Conservation (phyloP, 2,888 invertebrate genomes). For the Drosophila nr. perissopoda region DNA sequence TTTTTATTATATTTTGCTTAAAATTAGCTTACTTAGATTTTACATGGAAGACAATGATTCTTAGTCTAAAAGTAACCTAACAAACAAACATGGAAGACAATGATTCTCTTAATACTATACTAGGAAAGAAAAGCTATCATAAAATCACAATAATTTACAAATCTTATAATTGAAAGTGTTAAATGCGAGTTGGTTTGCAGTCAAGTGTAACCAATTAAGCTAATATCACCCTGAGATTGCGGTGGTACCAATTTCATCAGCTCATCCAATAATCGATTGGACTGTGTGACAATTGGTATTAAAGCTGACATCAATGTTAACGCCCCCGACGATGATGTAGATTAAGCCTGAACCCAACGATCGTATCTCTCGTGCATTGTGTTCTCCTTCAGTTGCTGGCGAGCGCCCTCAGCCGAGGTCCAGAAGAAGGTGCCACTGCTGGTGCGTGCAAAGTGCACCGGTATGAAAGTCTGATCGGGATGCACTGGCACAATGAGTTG, state of each 20-base stretch:
- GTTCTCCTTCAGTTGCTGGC: slow-evolving; percentile 53
- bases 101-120: slow-evolving; percentile 70
- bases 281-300: slow-evolving; percentile 67
- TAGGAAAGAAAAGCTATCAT: slow-evolving; percentile 52
- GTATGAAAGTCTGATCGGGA: slow-evolving; percentile 84
- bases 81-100: slow-evolving; percentile 83
- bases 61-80: slow-evolving; percentile 58
- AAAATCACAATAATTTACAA: slow-evolving; percentile 65
- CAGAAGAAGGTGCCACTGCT: slow-evolving; percentile 93
- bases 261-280: slow-evolving; percentile 22
- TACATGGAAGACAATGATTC: slow-evolving; percentile 83
- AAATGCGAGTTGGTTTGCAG: slow-evolving; percentile 58
- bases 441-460: slow-evolving; percentile 92
- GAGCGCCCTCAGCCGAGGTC: slow-evolving; percentile 86
- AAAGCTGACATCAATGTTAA: slow-evolving; percentile 71
- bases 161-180: slow-evolving; percentile 67
- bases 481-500: slow-evolving; percentile 77
- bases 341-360: slow-evolving; percentile 83
- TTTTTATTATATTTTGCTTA: slow-evolving; percentile 57
- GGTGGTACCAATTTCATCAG: slow-evolving; percentile 53
- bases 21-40: slow-evolving; percentile 53
- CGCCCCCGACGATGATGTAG: background rate
- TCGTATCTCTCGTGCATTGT: slow-evolving; percentile 73
- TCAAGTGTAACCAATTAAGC: slow-evolving; percentile 40
- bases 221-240: slow-evolving; percentile 81